Evolutionary conservation across 2,113 vertebrate genomes (phyloP).

Genomic region (Peromyscus polionotus): DNA sequence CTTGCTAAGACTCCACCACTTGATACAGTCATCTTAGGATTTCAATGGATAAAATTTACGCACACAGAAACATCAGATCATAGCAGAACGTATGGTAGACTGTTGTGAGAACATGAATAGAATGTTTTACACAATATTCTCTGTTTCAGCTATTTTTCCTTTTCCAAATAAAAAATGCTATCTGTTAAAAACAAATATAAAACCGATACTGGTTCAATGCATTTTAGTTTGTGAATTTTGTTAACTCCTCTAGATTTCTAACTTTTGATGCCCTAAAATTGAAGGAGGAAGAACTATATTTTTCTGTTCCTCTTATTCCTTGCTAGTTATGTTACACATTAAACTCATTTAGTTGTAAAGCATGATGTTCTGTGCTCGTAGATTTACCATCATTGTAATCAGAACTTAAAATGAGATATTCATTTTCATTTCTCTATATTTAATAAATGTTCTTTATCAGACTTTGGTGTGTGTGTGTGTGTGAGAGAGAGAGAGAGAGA

Average conservation of each 20-base stretch:
- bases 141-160: not conserved
- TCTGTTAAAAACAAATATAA: not conserved
- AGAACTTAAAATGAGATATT: not conserved
- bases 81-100: not conserved
- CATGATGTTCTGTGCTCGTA: not conserved
- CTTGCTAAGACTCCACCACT: not conserved
- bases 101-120: not conserved
- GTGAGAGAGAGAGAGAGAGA: not conserved
- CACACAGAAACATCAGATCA: not conserved
- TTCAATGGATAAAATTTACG: not conserved
- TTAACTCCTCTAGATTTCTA: not conserved
- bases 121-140: not conserved
- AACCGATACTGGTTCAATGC: not conserved
- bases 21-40: not conserved
- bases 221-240: not conserved
- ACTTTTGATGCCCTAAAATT: not conserved
- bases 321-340: not conserved
- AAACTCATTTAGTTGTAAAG: not conserved
- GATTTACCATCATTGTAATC: constrained; percentile 5
- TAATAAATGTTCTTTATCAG: constrained; percentile 31
- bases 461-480: not conserved
- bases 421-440: constrained; percentile 23
- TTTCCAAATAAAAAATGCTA: not conserved
- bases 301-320: not conserved
- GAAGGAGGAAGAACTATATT: not conserved